phyloP scores from a whole-genome alignment of 2,888 invertebrate species.

The Synergus itoensis region DNA sequence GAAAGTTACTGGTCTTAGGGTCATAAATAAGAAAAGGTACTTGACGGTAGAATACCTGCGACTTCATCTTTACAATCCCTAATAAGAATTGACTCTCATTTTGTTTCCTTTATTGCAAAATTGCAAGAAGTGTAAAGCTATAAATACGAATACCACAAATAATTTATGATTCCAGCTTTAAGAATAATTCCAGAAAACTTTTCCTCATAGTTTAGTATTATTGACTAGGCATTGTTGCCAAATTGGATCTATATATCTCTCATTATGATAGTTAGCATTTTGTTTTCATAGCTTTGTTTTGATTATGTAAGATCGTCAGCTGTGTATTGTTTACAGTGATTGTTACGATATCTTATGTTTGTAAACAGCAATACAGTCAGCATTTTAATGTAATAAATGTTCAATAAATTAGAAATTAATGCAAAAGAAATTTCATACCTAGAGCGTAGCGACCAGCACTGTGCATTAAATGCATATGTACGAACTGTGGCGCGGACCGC shows the following conservation, averaged over 20 bases:
- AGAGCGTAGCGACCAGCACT: constrained; percentile 67
- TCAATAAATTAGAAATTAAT: neutral
- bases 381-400: constrained; percentile 31
- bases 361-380: neutral
- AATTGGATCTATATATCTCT: neutral
- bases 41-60: no score
- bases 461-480: constrained; percentile 71
- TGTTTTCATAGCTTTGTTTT: neutral
- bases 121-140: no score
- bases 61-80: no score
- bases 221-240: neutral
- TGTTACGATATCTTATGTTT: neutral
- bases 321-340: constrained; percentile 14
- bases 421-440: constrained; percentile 57
- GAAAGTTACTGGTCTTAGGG: no score
- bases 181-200: no score
- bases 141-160: no score
- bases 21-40: no score
- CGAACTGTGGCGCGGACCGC: constrained; percentile 66
- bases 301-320: constrained; percentile 4
- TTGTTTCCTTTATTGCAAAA: no score
- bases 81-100: no score
- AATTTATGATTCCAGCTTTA: no score
- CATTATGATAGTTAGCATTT: constrained; percentile 2
- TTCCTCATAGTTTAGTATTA: no score